Evolutionary conservation across 2,888 invertebrate species (phyloP).

Genomic region (Nebria brevicollis): DNA sequence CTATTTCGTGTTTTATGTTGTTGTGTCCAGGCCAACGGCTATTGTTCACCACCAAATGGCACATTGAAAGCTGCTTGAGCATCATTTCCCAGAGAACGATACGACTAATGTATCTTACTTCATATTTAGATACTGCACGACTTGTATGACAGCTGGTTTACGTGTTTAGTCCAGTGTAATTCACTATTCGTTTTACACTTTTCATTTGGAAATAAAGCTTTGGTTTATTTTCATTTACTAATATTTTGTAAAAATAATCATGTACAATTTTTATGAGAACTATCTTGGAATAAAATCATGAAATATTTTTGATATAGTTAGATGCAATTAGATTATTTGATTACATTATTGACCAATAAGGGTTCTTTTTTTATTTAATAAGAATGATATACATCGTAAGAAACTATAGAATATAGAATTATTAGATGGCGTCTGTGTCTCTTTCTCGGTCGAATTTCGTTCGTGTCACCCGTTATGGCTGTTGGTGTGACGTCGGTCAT

Average conservation of each 20-base stretch:
- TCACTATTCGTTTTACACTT: background rate
- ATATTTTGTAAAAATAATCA: too few relatives aligned
- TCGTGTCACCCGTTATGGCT: constrained; percentile 35
- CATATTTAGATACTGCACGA: background rate
- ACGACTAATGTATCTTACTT: constrained; percentile 1
- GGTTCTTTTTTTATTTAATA: too few relatives aligned
- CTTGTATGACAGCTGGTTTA: background rate
- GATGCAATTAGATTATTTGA: background rate
- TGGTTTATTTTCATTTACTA: background rate
- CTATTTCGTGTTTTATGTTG: background rate
- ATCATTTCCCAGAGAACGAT: background rate
- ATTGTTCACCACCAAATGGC: background rate
- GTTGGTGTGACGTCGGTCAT: constrained; percentile 31
- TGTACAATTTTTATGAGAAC: too few relatives aligned
- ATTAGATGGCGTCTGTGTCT: background rate
- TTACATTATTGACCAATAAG: background rate
- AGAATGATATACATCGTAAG: too few relatives aligned
- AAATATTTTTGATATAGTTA: background rate
- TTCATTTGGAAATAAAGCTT: background rate
- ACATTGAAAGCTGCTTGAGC: background rate
- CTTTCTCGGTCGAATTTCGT: background rate
- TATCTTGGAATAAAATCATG: too few relatives aligned
- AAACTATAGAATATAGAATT: background rate
- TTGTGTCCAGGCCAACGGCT: background rate
- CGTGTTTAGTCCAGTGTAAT: background rate